Evolutionary conservation across 2,797 vertebrate species (phyloP).

Genomic region (Acridotheres tristis): DNA sequence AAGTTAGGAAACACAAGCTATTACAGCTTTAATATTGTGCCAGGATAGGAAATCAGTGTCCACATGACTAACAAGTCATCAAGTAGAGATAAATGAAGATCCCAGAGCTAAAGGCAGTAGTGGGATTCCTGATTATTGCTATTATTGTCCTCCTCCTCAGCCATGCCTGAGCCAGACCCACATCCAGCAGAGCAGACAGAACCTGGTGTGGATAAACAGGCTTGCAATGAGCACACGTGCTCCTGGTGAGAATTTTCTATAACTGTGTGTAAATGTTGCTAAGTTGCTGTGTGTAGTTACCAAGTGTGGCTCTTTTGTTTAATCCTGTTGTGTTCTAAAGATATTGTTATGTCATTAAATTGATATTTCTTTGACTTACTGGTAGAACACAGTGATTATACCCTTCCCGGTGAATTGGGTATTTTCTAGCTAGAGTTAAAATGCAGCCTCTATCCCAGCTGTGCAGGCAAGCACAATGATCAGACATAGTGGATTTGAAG

Average conservation of each 20-base stretch:
- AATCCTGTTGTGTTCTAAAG: background rate
- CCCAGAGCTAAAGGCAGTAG: background rate
- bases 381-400: background rate
- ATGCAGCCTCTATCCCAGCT: background rate
- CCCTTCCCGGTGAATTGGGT: background rate
- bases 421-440: background rate
- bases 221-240: background rate
- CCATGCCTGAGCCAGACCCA: background rate
- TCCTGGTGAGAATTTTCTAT: background rate
- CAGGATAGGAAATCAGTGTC: background rate
- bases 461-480: background rate
- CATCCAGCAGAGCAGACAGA: background rate
- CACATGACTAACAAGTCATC: background rate
- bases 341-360: background rate
- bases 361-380: background rate
- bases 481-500: background rate
- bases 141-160: background rate
- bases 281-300: background rate
- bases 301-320: background rate
- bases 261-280: background rate
- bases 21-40: background rate
- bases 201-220: background rate
- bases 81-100: background rate
- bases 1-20: background rate
- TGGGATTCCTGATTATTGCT: background rate